Base-by-base conservation (phyloP, 1,140 invertebrate genomes). In the Drosophila mauritiana region DNA sequence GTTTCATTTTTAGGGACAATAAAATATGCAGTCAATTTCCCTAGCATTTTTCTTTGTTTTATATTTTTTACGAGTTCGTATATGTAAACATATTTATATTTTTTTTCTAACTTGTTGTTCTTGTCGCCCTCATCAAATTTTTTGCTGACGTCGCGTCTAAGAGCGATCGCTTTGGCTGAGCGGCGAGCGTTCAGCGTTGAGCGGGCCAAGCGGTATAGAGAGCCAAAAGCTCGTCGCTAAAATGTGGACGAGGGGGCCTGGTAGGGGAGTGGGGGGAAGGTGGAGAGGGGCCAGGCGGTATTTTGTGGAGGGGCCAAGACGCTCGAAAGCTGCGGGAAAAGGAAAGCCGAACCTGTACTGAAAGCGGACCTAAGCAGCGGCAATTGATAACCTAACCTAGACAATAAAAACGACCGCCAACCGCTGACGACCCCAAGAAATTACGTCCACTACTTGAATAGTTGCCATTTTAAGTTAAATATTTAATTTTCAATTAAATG, bases 81-180 rank as follows among this genome's bases (percentile, higher is more conserved):
- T 45, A 36, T 52, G 27, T 42, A 40, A 61, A 17, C 15, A 22
- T 75, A 0, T 55, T 6, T 49, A 20, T 49, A 31, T 54, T 49
- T 57, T 73, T 31, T 75, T 45, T 68, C 59, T 67, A 59, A 52
- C 68, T 85, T 86, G 63, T 86, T 85, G 68, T 78, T 67, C 39
- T 78, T 49, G 67, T 78, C 68, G 69, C 64, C 52, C 73, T 72
- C 54, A 73, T 72, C 61, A 64, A 81, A 70, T 77, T 83, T 78
- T 51, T 82, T 85, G 82, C 82, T 85, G 81, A 85, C 81, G 81
- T 85, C 81, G 81, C 81, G 83, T 86, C 78, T 83, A 84, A 73
- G 67, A 72, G 68, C 69, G 65, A 64, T 80, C 77, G 72, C 0
- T 31, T 46, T 45, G 27, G 56, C 59, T 51, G 70, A 51, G 34